Base-by-base conservation (phyloP, 2,113 vertebrate genomes). In the Hyperoodon ampullatus region DNA sequence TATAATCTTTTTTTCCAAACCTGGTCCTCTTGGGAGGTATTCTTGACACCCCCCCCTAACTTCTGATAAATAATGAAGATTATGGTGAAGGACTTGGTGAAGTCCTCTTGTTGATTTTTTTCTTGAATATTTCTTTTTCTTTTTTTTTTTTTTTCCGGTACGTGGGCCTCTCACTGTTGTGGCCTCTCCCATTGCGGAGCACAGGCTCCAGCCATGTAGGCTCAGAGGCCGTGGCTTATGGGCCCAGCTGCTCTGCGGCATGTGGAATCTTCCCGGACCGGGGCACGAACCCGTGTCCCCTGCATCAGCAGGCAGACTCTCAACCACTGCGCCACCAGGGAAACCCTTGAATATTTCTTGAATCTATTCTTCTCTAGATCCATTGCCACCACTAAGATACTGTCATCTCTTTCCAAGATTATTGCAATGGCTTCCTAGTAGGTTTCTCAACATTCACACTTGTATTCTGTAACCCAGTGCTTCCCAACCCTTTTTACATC, bases 1-100 rank as follows among this genome's bases (percentile, higher is more conserved):
- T n/a, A 33, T 19, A 30, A 71, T 94, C 78, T 94, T 96, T 23
- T 60, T 61, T 96, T 92, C 21, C 60, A 90, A 55, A 66, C 28
- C 23, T 66, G 18, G 14, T 74, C 44, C 12, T 87, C 23, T 66
- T 75, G 47, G 33, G 63, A 66, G 47, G 81, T 53, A 65, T 87
- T 87, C 55, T 61, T 77, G 39, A 77, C 68, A 12, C 28, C 23
- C 4, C 0, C 26, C 6, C 2, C 28, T 1, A 63, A 19, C 28
- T 75, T 92, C 35, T 81, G 30, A 74, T 70, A 7, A 6, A 26
- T 80, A 58, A 70, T 85, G 18, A 90, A 70, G 60, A 24, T 83
- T 89, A 77, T 72, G 50, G 58, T 61, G 58, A 84, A 61, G 53
- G 53, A 55, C 44, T 87, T 50, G 24, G 33, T 83, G 26, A 77